Base-by-base conservation (phyloP, 2,797 vertebrate genomes). In the Poecilia gillii region DNA sequence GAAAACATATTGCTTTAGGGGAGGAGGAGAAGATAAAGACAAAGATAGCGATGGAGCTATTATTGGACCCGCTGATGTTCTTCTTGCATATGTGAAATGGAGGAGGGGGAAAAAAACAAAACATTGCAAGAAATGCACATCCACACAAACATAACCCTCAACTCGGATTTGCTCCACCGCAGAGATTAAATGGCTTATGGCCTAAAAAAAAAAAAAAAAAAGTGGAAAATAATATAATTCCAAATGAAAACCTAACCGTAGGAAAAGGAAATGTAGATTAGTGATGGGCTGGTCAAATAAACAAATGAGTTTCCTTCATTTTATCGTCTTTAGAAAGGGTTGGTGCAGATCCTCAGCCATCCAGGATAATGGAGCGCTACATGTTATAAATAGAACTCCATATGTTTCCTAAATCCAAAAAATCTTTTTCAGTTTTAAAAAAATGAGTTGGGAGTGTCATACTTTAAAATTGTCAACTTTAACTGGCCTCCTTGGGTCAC, bases 1-100 rank as follows among this genome's bases (percentile, higher is more conserved):
- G 77, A 59, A 86, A 88, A 87, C 75, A 71, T 76, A 85, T 77
- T 82, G 85, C 86, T 88, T 78, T 7, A 23, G 78, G 79, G 80
- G 33, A 47, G 75, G 77, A 85, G 89, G 90, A 89, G 87, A 91
- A 91, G 84, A 84, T 45, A 77, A 79, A 84, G 89, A 92, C 88
- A 87, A 91, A 91, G 85, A 85, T 86, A 79, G 82, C 2, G 59
- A 84, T 85, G 25, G 83, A 88, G 82, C 84, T 86, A 87, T 92
- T 83, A 88, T 76, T 82, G 77, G 82, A 82, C 81, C 68, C 28
- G 78, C 73, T 81, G 81, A 74, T 90, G 85, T 90, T 78, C 78
- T 76, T 68, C 57, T 76, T 1, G 31, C 81, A 80, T 80, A 85
- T 81, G 76, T 76, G 73, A 86, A 90, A 87, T 74, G 62, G 36